Evolutionary conservation across 2,888 invertebrate species (phyloP), one percentile per base, ranked within the genome.

Genomic region (Dioctria linearis): DNA sequence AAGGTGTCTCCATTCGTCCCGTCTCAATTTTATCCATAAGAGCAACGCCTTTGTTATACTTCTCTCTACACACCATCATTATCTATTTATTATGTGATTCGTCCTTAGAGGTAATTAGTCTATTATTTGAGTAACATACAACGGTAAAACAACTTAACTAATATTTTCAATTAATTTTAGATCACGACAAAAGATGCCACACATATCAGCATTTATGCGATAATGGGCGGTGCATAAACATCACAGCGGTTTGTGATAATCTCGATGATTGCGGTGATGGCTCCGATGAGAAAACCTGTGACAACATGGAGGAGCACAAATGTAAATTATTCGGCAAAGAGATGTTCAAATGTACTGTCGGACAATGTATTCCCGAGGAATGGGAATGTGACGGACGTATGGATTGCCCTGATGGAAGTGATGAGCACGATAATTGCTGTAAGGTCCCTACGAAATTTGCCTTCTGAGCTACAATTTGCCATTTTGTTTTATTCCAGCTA

Each of bases 331-430:
- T 92, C 84, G 86, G 86, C 3, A 85, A 86, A 0, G 89, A 89
- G 0, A 88, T 90, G 86, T 94, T 91, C 86, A 92, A 92, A 82
- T 96, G 96, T 86, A 88, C 88, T 40, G 91, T 91, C 82, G 93
- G 93, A 0, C 89, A 91, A 37, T 97, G 97, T 85, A 92, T 97
- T 75, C 91, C 92, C 4, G 88, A 91, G 80, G 89, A 87, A 71
- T 92, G 91, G 90, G 91, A 93, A 65, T 96, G 96, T 86, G 94
- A 97, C 86, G 91, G 91, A 0, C 90, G 91, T n/a, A 88, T 90
- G 65, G 96, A 97, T 88, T 97, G 97, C 86, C 84, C 86, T 0
- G 96, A 96, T 87, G 90, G 89, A 9, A 93, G 93, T 0, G 95
- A 95, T 84, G 95, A 96, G 87, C 91, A 92, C 81, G 92, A 91